Conservation (phyloP, 2,113 vertebrate genomes). For the Todiramphus saurophagus region DNA sequence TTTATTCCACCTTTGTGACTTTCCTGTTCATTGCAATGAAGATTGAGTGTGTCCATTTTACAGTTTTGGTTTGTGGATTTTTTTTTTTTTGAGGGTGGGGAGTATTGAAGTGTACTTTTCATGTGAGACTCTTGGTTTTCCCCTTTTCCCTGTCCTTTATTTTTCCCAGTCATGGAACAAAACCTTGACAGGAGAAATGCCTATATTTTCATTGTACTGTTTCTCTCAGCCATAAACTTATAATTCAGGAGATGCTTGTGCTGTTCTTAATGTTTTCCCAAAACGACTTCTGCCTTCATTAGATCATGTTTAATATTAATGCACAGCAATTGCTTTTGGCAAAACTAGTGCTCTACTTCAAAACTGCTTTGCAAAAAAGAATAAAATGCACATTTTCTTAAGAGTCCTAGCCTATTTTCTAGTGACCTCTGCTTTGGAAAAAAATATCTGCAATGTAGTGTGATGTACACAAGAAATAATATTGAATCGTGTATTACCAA, state of each 20-base stretch:
- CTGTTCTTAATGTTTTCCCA: constrained; percentile 65
- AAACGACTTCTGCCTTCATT: constrained; percentile 70
- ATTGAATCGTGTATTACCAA: constrained; percentile 13
- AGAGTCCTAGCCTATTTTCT: constrained; percentile 9
- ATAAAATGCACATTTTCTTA: constrained; percentile 1
- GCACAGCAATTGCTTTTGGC: constrained; percentile 68
- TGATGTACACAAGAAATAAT: constrained; percentile 13
- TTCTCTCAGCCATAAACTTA: constrained; percentile 51
- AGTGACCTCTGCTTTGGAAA: neutral
- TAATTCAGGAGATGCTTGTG: constrained; percentile 61
- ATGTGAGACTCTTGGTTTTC: neutral
- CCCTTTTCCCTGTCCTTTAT: neutral
- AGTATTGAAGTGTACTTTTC: neutral
- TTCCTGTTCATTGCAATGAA: neutral
- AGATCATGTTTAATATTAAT: constrained; percentile 73
- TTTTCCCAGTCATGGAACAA: constrained; percentile 5
- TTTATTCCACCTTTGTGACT: neutral
- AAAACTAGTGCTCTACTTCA: constrained; percentile 56
- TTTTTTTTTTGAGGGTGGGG: neutral
- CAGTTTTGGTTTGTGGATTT: neutral
- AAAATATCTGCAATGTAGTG: neutral
- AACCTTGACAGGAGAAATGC: constrained; percentile 3
- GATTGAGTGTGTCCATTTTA: neutral
- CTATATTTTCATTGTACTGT: constrained; percentile 30
- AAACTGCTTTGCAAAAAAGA: constrained; percentile 28